Evolutionary conservation across 2,888 invertebrate genomes (phyloP), one percentile per base, ranked within the genome.

Genomic region (Amiota mariae): DNA sequence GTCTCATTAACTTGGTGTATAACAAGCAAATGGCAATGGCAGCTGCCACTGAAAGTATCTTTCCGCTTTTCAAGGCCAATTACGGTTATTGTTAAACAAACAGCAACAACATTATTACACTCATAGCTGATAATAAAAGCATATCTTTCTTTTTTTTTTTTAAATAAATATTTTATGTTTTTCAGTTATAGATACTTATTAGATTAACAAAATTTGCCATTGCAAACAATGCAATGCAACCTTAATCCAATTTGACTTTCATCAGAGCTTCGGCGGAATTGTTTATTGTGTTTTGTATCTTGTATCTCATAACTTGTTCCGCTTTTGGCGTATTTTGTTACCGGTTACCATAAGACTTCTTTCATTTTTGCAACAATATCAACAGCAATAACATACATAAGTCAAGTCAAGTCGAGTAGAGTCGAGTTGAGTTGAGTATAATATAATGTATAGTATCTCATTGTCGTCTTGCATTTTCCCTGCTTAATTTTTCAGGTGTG

Each of bases 41-140:
- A 59, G 12, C 59, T 4, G 66, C 66, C 47, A 15, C 59, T 59
- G 59, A 15, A 20, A 15, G 59, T 59, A 12, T 51, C 47, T 68
- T 68, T 51, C 67, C 51, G 51, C 67, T 68, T 51, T 66, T 68
- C 67, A 68, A 68, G 67, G 67, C 67, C 67, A 68, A 68, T 68
- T 68, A 68, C 24, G 51, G 63, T 46, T 59, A 59, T 59, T 59
- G 59, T 59, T 59, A n/a, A 6, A 36, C 36, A 36, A 36, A 36
- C 36, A 36, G 36, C 36, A 36, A 36, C 36, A 2, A 36, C 36
- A n/a, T 57, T n/a, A 51, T 18, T 57, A 11, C 18, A 11, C 15
- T n/a, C 18, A 59, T 59, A 20, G 59, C 24, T 59, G 24, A 47
- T 24, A 63, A 36, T n/a, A 63, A 36, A 36, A 36, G 18, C 66